phyloP scores from a whole-genome alignment of 2,797 vertebrate species.

The Sebastiscus albofasciatus region DNA sequence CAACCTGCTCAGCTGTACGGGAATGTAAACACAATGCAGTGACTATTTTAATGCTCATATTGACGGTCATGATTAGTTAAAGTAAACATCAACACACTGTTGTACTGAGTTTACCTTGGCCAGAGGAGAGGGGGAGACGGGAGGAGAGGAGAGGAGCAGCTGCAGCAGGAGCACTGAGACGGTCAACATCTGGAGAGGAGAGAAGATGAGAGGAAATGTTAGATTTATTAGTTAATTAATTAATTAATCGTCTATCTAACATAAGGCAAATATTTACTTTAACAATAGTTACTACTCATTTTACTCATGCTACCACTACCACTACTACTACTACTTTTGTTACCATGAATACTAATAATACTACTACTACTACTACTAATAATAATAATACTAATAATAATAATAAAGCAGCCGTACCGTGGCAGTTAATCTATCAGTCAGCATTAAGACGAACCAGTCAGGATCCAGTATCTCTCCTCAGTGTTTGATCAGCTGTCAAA shows the following conservation, averaged over 20 bases:
- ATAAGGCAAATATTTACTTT: not conserved
- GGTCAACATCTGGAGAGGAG: conserved; percentile 30
- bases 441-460: not conserved
- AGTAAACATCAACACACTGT: not conserved
- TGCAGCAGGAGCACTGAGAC: conserved; percentile 9
- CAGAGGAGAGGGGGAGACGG: conserved; percentile 39
- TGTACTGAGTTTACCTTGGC: conserved; percentile 33
- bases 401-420: not conserved
- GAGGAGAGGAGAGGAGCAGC: conserved; percentile 12
- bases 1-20: not conserved
- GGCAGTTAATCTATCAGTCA: not conserved
- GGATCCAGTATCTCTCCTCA: not conserved
- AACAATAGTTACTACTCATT: not conserved
- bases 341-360: not conserved
- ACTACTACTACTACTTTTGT: not conserved
- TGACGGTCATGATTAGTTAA: not conserved
- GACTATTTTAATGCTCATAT: not conserved
- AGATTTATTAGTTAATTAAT: not conserved
- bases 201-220: not conserved
- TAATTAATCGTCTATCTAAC: not conserved
- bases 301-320: fast-evolving
- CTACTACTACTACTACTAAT: not conserved
- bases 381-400: not conserved
- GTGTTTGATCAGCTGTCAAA: not conserved
- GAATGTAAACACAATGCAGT: no score